Base-by-base conservation (phyloP, 2,113 vertebrate species). In the Xiphorhynchus elegans region DNA sequence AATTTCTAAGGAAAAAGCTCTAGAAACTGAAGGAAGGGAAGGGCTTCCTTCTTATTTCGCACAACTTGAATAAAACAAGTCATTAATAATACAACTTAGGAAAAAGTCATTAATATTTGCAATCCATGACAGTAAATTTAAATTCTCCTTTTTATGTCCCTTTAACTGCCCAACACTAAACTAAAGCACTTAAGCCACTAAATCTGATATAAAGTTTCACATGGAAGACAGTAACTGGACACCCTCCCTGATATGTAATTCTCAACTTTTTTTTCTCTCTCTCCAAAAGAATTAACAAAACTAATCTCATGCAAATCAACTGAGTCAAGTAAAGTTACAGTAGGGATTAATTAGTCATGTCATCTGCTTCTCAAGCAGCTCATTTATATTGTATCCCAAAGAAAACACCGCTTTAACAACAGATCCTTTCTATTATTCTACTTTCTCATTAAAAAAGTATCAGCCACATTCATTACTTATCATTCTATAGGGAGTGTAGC, bases 1-100 rank as follows among this genome's bases (percentile, higher is more conserved):
- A 75, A 67, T 72, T 59, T 55, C 40, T 84, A 64, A 55, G 69
- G 18, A 81, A 78, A 86, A 93, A n/a, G 11, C 35, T 80, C 16
- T 89, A 39, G 33, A 79, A 64, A 84, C 4, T 74, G 76, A 84
- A 92, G 83, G 56, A 95, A 94, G 74, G 87, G 81, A 87, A 89
- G 37, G 64, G 58, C 66, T 84, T 95, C 93, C 80, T 87, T 73
- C 74, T 78, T 56, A 47, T 40, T 49, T 81, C 84, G 68, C 8
- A 67, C 58, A 79, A 66, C 35, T 42, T 60, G 72, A 17, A 46
- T 76, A 49, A 73, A 81, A 87, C 50, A 79, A 39, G n/a, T 68
- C 7, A 5, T 77, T 81, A 90, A 74, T 81, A 81, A 87, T 53
- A 84, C 35, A 83, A 28, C n/a, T 67, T 59, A 53, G 26, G 59